Percentiles rank a stretch among this genome's conserved stretches.
These are phyloP conservation scores for Cheilosia vernalis DNA, from an alignment of 2,888 invertebrate species.

Conservation along the genomic window DNA sequence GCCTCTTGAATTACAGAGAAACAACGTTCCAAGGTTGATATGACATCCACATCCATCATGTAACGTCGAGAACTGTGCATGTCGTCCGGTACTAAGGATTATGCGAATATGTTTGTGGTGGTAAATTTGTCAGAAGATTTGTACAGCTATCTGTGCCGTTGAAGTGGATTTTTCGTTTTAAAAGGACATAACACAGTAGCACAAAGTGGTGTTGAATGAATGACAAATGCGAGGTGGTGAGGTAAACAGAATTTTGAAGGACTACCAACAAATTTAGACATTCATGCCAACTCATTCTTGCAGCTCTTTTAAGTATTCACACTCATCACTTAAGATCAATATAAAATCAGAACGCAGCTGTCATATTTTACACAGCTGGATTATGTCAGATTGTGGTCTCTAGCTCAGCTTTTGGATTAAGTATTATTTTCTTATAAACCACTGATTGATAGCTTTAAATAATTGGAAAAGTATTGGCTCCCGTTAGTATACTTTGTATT, in stretches of 20 bases:
- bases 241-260: neutral
- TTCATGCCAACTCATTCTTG: neutral
- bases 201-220: constrained; percentile 28
- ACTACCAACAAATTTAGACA: neutral
- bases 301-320: no score
- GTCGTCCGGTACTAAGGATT: constrained; percentile 88
- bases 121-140: constrained; percentile 29
- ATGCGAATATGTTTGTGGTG: constrained; percentile 23
- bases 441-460: no score
- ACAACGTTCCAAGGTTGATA: constrained; percentile 90
- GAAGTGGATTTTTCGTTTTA: constrained; percentile 37
- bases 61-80: constrained; percentile 89
- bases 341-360: no score
- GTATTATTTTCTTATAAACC: no score
- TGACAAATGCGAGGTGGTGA: constrained; percentile 39
- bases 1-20: constrained; percentile 88
- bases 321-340: no score
- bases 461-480: no score
- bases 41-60: constrained; percentile 88
- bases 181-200: constrained; percentile 17
- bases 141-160: constrained; percentile 53
- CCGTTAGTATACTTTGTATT: no score
- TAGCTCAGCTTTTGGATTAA: no score
- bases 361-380: no score
- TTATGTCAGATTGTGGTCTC: no score